Percentiles rank a stretch among this genome's conserved stretches.
These are phyloP conservation scores for Zaprionus ghesquierei DNA, from an alignment of 1,140 invertebrate genomes.

Conservation along the genomic window DNA sequence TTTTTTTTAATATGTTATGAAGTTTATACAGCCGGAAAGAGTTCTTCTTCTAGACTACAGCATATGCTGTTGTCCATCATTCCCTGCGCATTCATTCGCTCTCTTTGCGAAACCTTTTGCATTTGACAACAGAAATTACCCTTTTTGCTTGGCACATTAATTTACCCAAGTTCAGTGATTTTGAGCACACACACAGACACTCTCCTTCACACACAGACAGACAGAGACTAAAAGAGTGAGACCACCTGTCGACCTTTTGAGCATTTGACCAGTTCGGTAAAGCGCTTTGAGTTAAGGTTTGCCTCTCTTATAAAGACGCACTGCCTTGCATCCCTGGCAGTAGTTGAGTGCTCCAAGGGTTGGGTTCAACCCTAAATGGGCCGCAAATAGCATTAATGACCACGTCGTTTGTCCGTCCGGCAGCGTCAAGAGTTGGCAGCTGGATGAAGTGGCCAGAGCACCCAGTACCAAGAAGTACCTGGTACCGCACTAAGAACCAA, in stretches of 20 bases:
- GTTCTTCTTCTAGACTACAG: not conserved
- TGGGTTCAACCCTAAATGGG: constrained; percentile 40
- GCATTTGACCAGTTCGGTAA: constrained; percentile 74
- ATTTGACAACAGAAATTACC: constrained; percentile 64
- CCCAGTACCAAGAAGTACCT: not conserved
- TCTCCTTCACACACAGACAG: too few species aligned
- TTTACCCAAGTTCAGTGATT: constrained; percentile 65
- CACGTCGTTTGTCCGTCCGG: constrained; percentile 17
- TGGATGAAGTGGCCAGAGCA: not conserved
- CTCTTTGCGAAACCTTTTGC: constrained; percentile 39
- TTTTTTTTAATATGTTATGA: too few species aligned
- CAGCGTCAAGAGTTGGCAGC: constrained; percentile 2
- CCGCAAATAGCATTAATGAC: constrained; percentile 73
- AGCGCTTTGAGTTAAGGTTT: constrained; percentile 54
- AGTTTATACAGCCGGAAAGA: not conserved
- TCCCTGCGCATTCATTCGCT: not conserved
- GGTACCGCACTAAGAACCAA: not conserved
- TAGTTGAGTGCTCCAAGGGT: constrained; percentile 6
- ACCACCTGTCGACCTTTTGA: constrained; percentile 50
- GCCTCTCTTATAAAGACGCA: not conserved
- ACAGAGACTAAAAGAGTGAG: not conserved
- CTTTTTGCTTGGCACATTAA: constrained; percentile 77
- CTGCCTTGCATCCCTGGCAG: not conserved
- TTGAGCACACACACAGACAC: constrained; percentile 27
- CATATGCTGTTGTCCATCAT: not conserved